Evolutionary conservation across 2,113 vertebrate genomes (phyloP), one percentile per base, ranked within the genome.

Genomic region (Eulemur macaco): DNA sequence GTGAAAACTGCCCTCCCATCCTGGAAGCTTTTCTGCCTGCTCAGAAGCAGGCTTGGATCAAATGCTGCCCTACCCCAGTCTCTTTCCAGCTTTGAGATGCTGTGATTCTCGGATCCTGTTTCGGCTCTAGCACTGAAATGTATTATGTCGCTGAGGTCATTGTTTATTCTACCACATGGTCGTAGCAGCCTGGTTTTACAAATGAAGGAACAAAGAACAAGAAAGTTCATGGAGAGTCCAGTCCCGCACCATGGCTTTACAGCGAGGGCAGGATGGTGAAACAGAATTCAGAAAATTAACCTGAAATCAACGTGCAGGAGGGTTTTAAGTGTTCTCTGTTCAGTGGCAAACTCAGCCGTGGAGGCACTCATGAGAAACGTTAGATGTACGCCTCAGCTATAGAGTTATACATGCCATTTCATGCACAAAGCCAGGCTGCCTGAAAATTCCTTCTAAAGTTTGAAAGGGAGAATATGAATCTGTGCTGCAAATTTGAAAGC

Each of bases 171-270:
- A 86, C 68, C 7, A 12, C 76, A 9, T 27, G 77, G 71, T 39
- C 83, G 31, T 68, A 66, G 68, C 82, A 64, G 87, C 83, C 73
- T 89, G 21, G 0, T 83, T 89, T 87, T 80, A 80, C 84, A 94
- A 96, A 93, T 47, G 74, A 96, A 71, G 56, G 50, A 87, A 92
- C 68, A 90, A 93, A 92, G 80, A 90, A 66, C 37, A 74, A 90
- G 80, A 90, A 95, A 95, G 83, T 96, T 93, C 88, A 89, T 39
- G 3, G 27, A 89, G 42, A 94, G 90, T 85, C 69, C 80, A 94
- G 11, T 52, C 20, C 95, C 63, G 83, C 83, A 69, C 54, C 42
- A 20, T 8, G 56, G 42, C 18, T 91, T 95, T 77, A 25, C 21
- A 21, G 42, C 1, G 13, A 68, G 52, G 68, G 15, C 42, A 76